Evolutionary conservation across 2,113 vertebrate genomes (phyloP), one percentile per base, ranked within the genome.

Genomic region (Oncorhynchus kisutch): DNA sequence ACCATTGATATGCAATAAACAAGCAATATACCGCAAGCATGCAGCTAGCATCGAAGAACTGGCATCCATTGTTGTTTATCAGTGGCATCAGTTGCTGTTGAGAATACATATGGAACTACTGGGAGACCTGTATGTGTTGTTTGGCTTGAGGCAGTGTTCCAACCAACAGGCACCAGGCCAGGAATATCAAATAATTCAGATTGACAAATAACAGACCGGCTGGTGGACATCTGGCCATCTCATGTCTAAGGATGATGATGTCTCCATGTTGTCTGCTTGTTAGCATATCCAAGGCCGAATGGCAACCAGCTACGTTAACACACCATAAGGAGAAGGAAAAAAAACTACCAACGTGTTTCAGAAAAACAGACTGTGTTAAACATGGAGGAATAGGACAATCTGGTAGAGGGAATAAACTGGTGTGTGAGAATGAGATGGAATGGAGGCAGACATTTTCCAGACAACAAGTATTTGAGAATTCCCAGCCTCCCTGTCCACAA

Each of bases 171-270:
- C 74, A 73, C 66, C 18, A 27, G 71, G 51, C 83, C 88, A 85
- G 88, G 85, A 90, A 89, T 89, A 88, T 81, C 24, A 87, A 84
- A 86, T 85, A 24, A 76, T 78, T 86, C 75, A 82, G 83, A 87
- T 84, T 82, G 59, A 87, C 67, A 27, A 77, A 76, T 77, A 89
- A 74, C 70, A 68, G 73, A 79, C 75, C 11, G 72, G 75, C 77
- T 81, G 80, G 74, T 70, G 75, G 87, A 90, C 89, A 91, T 87
- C 87, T 91, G 88, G 82, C 86, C 71, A 49, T 22, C 65, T 73
- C 14, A 76, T 74, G 72, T 72, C 72, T 78, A 74, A 54, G 73
- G 60, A 59, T 78, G 78, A 82, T 75, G 34, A 68, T 76, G 67
- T 78, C 81, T 79, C 78, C 57, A 24, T 70, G 78, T 81, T 74